These are phyloP conservation scores for Eilema caniola DNA, from an alignment of 2,888 invertebrate species.

Conservation along the genomic window DNA sequence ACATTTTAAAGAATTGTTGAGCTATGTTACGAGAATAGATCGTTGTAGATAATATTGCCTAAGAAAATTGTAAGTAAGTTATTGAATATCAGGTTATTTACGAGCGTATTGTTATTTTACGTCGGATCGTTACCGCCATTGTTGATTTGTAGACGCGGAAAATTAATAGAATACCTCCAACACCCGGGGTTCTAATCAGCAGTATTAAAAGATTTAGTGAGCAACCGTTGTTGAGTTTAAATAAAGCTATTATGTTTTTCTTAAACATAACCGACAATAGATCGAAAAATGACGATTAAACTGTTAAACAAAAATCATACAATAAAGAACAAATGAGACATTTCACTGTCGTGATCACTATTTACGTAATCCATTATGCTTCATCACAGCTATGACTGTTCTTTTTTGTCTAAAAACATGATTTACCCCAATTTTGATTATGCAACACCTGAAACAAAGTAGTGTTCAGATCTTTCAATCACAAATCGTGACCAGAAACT, in stretches of 20 bases:
- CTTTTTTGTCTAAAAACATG: slow-evolving; percentile 58
- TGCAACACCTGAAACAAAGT: slow-evolving; percentile 53
- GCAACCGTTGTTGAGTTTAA: neutral
- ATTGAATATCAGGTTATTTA: slow-evolving; percentile 7
- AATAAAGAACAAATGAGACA: slow-evolving; percentile 48
- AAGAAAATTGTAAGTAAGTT: neutral
- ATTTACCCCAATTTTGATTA: slow-evolving; percentile 57
- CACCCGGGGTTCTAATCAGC: neutral
- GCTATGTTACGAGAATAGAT: neutral
- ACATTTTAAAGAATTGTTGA: neutral
- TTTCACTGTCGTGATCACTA: slow-evolving; percentile 62
- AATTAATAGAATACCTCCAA: neutral
- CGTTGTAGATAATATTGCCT: neutral
- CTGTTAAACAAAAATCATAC: slow-evolving; percentile 36
- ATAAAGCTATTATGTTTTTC: neutral
- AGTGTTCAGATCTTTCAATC: slow-evolving; percentile 13
- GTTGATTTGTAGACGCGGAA: neutral
- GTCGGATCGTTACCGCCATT: neutral
- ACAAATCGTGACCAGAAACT: slow-evolving; percentile 38
- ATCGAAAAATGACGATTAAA: slow-evolving; percentile 1
- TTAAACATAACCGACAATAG: slow-evolving; percentile 8
- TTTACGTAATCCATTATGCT: slow-evolving; percentile 63
- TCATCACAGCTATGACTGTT: slow-evolving; percentile 60
- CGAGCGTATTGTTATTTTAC: neutral
- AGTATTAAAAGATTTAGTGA: neutral